Percentiles rank a stretch among this genome's conserved stretches.
Conservation (phyloP, 2,888 invertebrate genomes). For the Psylliodes chrysocephalus region DNA sequence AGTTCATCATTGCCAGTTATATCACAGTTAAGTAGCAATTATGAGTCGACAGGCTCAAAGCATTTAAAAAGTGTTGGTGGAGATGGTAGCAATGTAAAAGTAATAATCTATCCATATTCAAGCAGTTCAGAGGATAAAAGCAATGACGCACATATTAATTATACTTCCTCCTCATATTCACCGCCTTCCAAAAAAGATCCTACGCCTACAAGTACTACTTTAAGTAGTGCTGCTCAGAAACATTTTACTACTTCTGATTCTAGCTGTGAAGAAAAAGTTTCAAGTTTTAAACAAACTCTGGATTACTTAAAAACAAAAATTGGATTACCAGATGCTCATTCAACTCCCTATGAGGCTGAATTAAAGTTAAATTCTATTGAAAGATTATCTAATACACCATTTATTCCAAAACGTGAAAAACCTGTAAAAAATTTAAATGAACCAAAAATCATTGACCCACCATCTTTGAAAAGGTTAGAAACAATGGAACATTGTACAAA, state of each 20-base stretch:
- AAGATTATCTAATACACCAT: conserved; percentile 26
- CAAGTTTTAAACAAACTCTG: conserved; percentile 42
- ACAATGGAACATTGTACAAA: too few species aligned
- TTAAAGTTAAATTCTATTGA: not conserved
- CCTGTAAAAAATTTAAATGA: conserved; percentile 6
- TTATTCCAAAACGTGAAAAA: conserved; percentile 24
- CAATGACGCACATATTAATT: conserved; percentile 3
- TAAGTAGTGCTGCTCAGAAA: conserved; percentile 10
- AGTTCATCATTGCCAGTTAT: conserved; percentile 58
- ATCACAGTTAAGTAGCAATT: conserved; percentile 13
- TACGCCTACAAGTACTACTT: conserved; percentile 19
- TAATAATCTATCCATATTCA: conserved; percentile 35
- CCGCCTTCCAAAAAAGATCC: conserved; percentile 19
- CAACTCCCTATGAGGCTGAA: conserved; percentile 62
- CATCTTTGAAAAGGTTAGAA: too few species aligned
- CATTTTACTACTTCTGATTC: conserved; percentile 28
- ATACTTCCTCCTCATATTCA: conserved; percentile 25
- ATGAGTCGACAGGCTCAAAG: conserved; percentile 11
- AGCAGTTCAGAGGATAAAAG: conserved; percentile 36
- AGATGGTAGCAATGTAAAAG: conserved; percentile 33
- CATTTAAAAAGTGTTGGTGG: conserved; percentile 3
- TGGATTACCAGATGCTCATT: conserved; percentile 68
- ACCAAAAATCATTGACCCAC: not conserved
- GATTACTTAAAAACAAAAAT: conserved; percentile 51
- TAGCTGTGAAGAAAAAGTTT: conserved; percentile 34